Evolutionary conservation across 35 echinoderm and acorn worm genomes (phyloP), one percentile per base, ranked within the genome.

Genomic region (Strongylocentrotus purpuratus): DNA sequence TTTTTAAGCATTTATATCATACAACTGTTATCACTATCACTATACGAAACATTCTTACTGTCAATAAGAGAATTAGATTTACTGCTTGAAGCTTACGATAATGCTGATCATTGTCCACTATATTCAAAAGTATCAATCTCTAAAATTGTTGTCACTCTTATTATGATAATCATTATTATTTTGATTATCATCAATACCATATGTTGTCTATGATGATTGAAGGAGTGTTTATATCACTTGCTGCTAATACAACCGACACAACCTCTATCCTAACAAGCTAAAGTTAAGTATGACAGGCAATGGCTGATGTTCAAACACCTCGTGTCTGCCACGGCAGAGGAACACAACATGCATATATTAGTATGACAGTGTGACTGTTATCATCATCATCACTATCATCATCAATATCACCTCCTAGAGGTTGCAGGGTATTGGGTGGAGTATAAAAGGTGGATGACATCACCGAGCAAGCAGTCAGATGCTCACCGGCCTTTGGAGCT

Each of bases 351-450:
- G 20, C 65, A 78, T 78, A 78, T 78, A 78, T 78, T 78, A 22
- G 28, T 78, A 78, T 78, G 65, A 78, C 65, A 78, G 22, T 28
- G 7, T 78, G 33, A 89, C 87, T 89, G 87, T 46, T 89, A 89
- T 89, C 87, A 89, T 89, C 87, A 89, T 89, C 87, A 89, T 89
- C 87, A 89, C 45, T 31, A 89, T 89, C 87, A 89, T 89, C 87
- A 46, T 33, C 87, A 89, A 41, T 46, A 89, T 46, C 87, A 89
- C 87, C 87, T 45, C 87, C 32, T 89, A 11, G 87, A 46, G 87
- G 87, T 46, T 18, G 12, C 33, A 46, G 5, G 45, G 87, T 89
- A 41, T 89, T 89, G 87, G 87, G 45, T 89, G 87, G 9, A 14
- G 87, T 89, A 89, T 89, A 89, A 45, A 89, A 89, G 45, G 32